Conservation (phyloP, 2,797 vertebrate species). For the Gorsachius magnificus region DNA sequence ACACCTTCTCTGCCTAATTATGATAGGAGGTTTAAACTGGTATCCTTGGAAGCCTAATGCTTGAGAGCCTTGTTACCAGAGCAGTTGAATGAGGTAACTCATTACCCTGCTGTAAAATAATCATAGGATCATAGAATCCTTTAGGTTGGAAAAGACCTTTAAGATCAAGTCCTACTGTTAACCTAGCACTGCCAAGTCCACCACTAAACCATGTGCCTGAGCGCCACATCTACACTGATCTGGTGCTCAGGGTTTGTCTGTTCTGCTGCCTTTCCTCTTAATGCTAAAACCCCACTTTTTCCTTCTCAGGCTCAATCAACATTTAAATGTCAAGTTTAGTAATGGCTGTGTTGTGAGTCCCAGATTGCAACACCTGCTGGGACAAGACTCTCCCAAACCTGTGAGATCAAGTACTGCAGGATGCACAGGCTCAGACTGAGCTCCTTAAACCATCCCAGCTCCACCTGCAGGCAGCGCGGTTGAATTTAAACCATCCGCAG, state of each 20-base stretch:
- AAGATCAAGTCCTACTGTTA: no score
- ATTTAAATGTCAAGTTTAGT: background rate
- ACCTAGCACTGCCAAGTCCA: no score
- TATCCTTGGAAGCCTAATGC: background rate
- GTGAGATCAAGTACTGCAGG: background rate
- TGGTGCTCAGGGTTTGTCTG: background rate
- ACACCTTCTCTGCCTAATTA: background rate
- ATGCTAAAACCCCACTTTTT: background rate
- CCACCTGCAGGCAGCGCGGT: background rate
- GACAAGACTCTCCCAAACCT: background rate
- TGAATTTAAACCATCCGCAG: background rate
- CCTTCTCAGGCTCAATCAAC: background rate
- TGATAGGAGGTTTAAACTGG: background rate
- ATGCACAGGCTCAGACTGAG: background rate
- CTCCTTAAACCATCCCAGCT: background rate
- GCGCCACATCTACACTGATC: background rate
- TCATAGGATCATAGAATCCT: no score
- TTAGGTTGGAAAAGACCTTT: no score
- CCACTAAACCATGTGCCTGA: no score
- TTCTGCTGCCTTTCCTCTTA: background rate
- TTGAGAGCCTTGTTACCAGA: background rate
- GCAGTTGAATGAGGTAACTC: background rate
- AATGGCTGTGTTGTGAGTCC: background rate
- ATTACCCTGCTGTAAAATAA: background rate
- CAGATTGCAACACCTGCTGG: background rate